Evolutionary conservation across 92 coral and sea anemone species (phyloP).

Genomic region (Ricordea florida): DNA sequence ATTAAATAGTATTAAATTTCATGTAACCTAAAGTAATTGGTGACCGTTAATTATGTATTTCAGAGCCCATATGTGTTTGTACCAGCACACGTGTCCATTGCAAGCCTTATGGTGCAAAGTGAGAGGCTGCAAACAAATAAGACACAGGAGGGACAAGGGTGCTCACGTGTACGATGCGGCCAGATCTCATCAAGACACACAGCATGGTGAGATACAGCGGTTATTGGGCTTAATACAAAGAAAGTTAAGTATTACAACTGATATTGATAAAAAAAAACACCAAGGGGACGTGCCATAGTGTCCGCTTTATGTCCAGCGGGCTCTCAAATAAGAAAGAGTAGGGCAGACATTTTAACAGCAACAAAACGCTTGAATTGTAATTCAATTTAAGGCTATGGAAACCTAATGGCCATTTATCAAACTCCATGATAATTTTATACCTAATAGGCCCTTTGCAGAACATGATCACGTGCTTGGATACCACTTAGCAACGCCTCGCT

Average conservation of each 20-base stretch:
- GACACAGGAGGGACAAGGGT: not conserved
- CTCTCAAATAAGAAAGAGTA: too few species aligned
- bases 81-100: not conserved
- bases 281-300: too few species aligned
- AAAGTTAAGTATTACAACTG: not conserved
- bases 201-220: constrained; percentile 13
- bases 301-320: too few species aligned
- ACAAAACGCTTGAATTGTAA: too few species aligned
- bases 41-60: constrained; percentile 16
- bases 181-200: not conserved
- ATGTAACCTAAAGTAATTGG: not conserved
- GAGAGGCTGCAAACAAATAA: not conserved
- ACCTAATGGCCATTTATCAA: too few species aligned
- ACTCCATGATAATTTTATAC: too few species aligned
- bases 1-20: not conserved
- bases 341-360: too few species aligned
- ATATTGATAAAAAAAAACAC: not conserved
- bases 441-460: too few species aligned
- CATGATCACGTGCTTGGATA: too few species aligned
- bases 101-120: not conserved
- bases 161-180: not conserved
- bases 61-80: constrained; percentile 1
- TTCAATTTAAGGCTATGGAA: too few species aligned
- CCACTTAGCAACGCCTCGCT: too few species aligned
- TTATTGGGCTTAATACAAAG: not conserved